Evolutionary conservation across 2,888 invertebrate genomes (phyloP).

Genomic region (Melanotus villosus): DNA sequence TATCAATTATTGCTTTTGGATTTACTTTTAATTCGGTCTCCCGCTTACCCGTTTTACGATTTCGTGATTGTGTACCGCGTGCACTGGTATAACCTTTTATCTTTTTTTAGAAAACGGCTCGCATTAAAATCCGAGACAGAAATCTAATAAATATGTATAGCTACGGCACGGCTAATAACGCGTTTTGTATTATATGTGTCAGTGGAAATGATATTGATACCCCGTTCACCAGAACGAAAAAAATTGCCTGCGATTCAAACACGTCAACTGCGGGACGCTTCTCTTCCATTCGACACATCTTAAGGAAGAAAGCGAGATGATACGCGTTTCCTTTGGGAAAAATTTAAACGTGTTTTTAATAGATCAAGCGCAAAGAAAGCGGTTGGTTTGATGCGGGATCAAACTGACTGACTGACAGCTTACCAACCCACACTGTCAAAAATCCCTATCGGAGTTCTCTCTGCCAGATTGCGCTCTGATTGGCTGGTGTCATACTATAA

Average conservation of each 20-base stretch:
- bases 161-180: conserved; percentile 37
- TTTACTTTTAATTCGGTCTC: conserved; percentile 22
- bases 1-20: conserved; percentile 52
- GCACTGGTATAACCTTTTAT: background rate
- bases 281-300: background rate
- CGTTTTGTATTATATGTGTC: conserved; percentile 43
- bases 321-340: conserved; percentile 7
- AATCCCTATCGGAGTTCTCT: conserved; percentile 51
- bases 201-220: conserved; percentile 44
- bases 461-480: conserved; percentile 38
- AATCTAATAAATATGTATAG: conserved; percentile 44
- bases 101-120: background rate
- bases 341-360: conserved; percentile 50
- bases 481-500: conserved; percentile 21
- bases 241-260: conserved; percentile 8
- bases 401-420: conserved; percentile 61
- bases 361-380: conserved; percentile 61
- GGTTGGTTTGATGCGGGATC: conserved; percentile 60
- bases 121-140: conserved; percentile 8
- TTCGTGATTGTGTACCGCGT: background rate
- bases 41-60: too few species aligned
- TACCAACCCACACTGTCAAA: conserved; percentile 60
- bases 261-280: conserved; percentile 19
- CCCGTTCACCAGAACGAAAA: conserved; percentile 14
- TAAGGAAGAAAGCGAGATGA: conserved; percentile 18